phyloP scores from a whole-genome alignment of 2,888 invertebrate genomes.

The Oligia fasciuncula region DNA sequence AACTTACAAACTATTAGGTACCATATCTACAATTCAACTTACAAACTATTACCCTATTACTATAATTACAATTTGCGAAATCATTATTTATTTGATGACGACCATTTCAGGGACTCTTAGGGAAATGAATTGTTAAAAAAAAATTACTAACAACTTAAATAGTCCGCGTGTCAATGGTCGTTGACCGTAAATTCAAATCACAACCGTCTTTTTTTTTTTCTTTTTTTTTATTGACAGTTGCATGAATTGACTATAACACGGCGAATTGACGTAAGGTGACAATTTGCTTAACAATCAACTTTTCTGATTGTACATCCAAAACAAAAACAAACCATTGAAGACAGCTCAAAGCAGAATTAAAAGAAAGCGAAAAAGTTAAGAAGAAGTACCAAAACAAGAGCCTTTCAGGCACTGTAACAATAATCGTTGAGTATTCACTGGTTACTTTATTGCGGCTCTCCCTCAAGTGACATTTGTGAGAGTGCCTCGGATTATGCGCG shows the following conservation, averaged over 20 bases:
- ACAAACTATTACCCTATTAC: too few relatives aligned
- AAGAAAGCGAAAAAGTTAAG: slow-evolving; percentile 18
- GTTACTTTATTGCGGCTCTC: slow-evolving; percentile 57
- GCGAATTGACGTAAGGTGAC: not conserved
- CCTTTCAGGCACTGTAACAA: slow-evolving; percentile 53
- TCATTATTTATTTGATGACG: not conserved
- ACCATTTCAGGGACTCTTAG: not conserved
- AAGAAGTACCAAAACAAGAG: slow-evolving; percentile 49
- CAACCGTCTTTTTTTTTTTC: not conserved
- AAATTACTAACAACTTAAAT: not conserved
- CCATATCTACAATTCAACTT: too few relatives aligned
- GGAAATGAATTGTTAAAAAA: not conserved
- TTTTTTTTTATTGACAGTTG: not conserved
- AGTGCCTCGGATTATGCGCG: slow-evolving; percentile 65
- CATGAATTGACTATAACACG: not conserved
- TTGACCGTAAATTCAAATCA: not conserved
- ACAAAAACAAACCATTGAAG: slow-evolving; percentile 37
- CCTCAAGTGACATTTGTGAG: slow-evolving; percentile 64
- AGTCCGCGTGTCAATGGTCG: too few relatives aligned
- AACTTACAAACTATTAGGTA: too few relatives aligned
- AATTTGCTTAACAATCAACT: not conserved
- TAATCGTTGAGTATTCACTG: slow-evolving; percentile 55
- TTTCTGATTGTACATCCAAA: not conserved
- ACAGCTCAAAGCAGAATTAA: slow-evolving; percentile 21
- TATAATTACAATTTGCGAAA: not conserved